Evolutionary conservation across 2,888 invertebrate species (phyloP).

Genomic region (Nephrocerus scutellatus): DNA sequence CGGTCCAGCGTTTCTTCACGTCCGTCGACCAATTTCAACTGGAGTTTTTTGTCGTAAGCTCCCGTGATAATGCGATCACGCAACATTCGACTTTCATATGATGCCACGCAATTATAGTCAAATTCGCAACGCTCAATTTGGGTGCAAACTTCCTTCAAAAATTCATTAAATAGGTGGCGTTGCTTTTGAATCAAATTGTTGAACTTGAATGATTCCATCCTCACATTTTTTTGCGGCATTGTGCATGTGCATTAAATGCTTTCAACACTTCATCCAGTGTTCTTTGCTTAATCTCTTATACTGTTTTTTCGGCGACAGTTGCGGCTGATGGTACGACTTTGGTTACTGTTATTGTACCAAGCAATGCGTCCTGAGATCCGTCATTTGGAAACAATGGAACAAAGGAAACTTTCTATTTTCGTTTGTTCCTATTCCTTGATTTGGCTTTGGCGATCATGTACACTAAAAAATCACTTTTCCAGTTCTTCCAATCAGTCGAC

Average conservation of each 20-base stretch:
- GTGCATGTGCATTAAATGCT: constrained; percentile 15
- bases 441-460: constrained; percentile 5
- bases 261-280: constrained; percentile 12
- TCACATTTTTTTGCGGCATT: constrained; percentile 12
- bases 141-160: constrained; percentile 17
- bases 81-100: constrained; percentile 19
- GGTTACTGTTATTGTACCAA: no score
- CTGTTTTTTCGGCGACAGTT: background rate
- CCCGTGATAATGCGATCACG: constrained; percentile 19
- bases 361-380: constrained; percentile 7
- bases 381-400: constrained; percentile 15
- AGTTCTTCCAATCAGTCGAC: constrained; percentile 1
- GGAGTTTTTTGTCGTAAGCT: constrained; percentile 18
- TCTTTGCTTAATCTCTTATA: background rate
- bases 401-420: constrained; percentile 10
- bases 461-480: constrained; percentile 5
- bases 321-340: no score
- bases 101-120: constrained; percentile 7
- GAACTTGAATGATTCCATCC: constrained; percentile 20
- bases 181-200: constrained; percentile 17
- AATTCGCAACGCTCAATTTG: constrained; percentile 17
- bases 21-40: constrained; percentile 16
- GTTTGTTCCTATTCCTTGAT: background rate
- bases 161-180: constrained; percentile 15
- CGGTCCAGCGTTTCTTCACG: constrained; percentile 12